Evolutionary conservation across 2,888 invertebrate genomes (phyloP).

Genomic region (Pyrrhosoma nymphula): DNA sequence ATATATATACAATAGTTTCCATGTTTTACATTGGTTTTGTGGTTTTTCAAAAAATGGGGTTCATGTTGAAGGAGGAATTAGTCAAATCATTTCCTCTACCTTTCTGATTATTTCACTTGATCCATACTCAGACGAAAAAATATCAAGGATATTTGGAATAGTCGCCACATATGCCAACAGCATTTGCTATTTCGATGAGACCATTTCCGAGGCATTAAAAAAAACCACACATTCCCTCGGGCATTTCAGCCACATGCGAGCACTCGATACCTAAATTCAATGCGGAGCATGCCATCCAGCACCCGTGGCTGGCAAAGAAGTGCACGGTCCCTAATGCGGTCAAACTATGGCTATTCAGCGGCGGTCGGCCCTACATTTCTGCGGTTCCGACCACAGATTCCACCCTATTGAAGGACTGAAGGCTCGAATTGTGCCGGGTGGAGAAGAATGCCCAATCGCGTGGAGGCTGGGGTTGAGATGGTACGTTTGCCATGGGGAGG

Average conservation of each 20-base stretch:
- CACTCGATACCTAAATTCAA: neutral
- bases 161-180: no score
- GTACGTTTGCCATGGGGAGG: neutral
- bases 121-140: no score
- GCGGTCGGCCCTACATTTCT: conserved; percentile 17
- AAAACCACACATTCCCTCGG: no score
- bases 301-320: neutral
- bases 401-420: neutral
- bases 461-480: neutral
- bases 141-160: no score
- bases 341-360: conserved; percentile 26
- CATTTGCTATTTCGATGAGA: no score
- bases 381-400: neutral
- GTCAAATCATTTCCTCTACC: no score
- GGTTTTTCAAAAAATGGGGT: no score
- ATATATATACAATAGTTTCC: no score
- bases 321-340: neutral
- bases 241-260: neutral
- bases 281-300: neutral
- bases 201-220: no score
- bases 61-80: no score
- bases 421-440: conserved; percentile 8
- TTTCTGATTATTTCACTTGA: no score
- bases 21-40: no score
- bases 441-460: conserved; percentile 5